Base-by-base conservation (phyloP, 2,797 vertebrate species). In the Poecile montanus region DNA sequence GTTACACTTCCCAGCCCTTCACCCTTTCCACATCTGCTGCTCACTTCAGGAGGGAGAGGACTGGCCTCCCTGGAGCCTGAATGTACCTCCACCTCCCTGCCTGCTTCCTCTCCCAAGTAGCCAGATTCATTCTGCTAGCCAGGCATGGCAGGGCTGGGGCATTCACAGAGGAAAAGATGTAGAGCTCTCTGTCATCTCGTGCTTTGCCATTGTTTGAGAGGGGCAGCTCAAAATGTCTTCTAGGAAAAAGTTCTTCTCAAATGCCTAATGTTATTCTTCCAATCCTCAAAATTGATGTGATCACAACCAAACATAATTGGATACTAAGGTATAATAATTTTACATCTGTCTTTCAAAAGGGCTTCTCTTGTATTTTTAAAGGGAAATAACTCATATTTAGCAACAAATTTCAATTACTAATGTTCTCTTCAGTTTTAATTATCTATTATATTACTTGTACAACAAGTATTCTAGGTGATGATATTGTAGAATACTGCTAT, bases 311-410 rank as follows among this genome's bases (percentile, higher is more conserved):
- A 56, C 25, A 30, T 10, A n/a, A 25, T 45, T 76, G 84, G 47
- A 56, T 47, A n/a, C 38, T 66, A 66, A 90, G 13, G 2, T 58
- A 47, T 63, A 67, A 51, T 47, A 47, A 63, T 63, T 88, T 73
- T 83, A 38, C 25, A 56, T 53, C 20, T 71, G 8, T 71, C 50
- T 68, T 66, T 76, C 34, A 44, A 71, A 85, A 53, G 21, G 11
- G 19, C 19, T 76, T 73, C 19, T 65, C 10, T 57, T 81, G 38
- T 85, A 85, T 71, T 89, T 91, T 82, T 76, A 57, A 73, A 88
- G 44, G n/a, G 30, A 93, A 90, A 61, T 73, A 44, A 66, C 14
- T 85, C 16, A 62, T 66, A 71, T 88, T 84, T 84, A 95, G 48
- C 72, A 62, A 68, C 13, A 92, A 62, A 82, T 87, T 70, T 62